phyloP scores from a whole-genome alignment of 1,140 invertebrate species.

The Drosophila grimshawi region DNA sequence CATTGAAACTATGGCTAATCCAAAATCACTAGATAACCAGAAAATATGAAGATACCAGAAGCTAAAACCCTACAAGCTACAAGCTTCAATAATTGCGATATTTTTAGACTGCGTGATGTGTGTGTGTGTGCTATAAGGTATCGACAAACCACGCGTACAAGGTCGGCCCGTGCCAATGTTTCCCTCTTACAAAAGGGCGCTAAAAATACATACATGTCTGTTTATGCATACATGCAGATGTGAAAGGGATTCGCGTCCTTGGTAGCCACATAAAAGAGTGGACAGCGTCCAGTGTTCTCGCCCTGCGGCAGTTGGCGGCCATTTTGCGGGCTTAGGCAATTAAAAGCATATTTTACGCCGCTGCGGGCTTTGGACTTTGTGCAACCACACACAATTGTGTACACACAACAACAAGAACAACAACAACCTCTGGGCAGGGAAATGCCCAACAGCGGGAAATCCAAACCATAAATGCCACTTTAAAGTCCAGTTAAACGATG shows the following conservation, averaged over 20 bases:
- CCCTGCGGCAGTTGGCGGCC: conserved; percentile 17
- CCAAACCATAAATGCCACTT: conserved; percentile 47
- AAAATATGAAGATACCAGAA: neutral
- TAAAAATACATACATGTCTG: conserved; percentile 55
- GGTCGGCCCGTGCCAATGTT: neutral
- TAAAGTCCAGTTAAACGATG: conserved; percentile 40
- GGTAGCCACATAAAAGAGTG: conserved; percentile 20
- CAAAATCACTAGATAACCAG: neutral
- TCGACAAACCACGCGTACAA: conserved; percentile 38
- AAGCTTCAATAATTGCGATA: neutral
- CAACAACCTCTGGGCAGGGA: conserved; percentile 25
- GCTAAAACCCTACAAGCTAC: neutral
- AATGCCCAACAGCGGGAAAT: conserved; percentile 29
- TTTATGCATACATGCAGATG: neutral
- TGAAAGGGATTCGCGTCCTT: conserved; percentile 34
- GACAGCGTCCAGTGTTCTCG: conserved; percentile 13
- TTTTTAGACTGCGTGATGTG: conserved; percentile 31
- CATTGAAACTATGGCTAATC: conserved; percentile 14
- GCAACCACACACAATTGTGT: conserved; percentile 22
- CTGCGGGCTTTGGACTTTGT: conserved; percentile 37
- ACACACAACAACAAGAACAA: conserved; percentile 18
- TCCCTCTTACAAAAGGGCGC: conserved; percentile 48
- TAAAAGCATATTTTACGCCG: conserved; percentile 70
- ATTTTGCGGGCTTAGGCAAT: conserved; percentile 64
- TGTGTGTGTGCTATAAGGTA: conserved; percentile 39